Base-by-base conservation (phyloP, 1,140 invertebrate species). In the Samia ricini region DNA sequence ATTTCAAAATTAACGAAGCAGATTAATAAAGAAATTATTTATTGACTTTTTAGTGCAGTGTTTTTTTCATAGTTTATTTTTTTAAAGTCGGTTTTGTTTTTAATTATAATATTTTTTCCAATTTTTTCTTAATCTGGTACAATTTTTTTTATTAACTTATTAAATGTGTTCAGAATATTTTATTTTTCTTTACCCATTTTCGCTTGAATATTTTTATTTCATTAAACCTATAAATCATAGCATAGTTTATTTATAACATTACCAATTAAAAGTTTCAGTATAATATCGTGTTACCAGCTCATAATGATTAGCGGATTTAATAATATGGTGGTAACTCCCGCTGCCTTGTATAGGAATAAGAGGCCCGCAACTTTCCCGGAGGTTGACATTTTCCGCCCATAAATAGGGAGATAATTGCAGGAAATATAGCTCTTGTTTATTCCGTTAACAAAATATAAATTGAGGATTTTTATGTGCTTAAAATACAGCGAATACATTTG, bases 361-460 rank as follows among this genome's bases (percentile, higher is more conserved):
- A 59, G 54, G 57, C 64, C 48, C 62, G 50, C 59, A 54, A 71
- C 64, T 67, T 65, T 61, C 52, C 62, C 69, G 74, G 71, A 74
- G 72, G 70, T 76, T 74, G 80, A 74, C 78, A 77, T 65, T 79
- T 79, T 75, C 77, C 75, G 69, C 63, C 57, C 69, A 68, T 78
- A 77, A 81, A 78, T 76, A 77, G 52, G 63, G 66, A 68, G 74
- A 76, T 81, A 78, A 83, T 83, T 80, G 69, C 73, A 76, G 71
- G 74, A 77, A 77, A 77, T 71, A 77, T 67, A 60, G 42, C 24
- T 71, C 33, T 42, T 42, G 33, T 42, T 73, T 68, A 69, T 75
- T 68, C 52, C 51, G 67, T 61, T 69, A 68, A 64, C 66, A 66
- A 56, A 68, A 60, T 56, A 71, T 68, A 74, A 74, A 74, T 69